These are phyloP conservation scores for Uria aalge DNA, from an alignment of 2,113 vertebrate species.

Conservation along the genomic window DNA sequence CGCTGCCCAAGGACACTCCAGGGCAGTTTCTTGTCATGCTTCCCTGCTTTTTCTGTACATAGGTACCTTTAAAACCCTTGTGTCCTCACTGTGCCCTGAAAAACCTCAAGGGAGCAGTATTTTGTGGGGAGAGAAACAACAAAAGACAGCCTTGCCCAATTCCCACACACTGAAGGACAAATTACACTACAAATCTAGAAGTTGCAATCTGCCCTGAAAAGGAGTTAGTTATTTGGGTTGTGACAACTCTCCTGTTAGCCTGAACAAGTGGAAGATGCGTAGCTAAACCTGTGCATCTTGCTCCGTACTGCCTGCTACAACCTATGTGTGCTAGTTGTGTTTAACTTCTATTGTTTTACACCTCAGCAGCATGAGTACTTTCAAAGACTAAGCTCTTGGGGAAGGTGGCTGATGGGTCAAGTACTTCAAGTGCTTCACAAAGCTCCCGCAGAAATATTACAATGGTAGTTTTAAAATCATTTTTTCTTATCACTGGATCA, in stretches of 20 bases:
- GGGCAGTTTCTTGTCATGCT: background rate
- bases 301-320: background rate
- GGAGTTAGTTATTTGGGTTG: background rate
- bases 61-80: background rate
- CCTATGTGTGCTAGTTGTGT: fast-evolving
- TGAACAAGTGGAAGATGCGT: background rate
- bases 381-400: background rate
- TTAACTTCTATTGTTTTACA: background rate
- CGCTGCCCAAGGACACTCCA: background rate
- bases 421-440: background rate
- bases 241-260: background rate
- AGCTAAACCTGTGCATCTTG: background rate
- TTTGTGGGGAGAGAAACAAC: background rate
- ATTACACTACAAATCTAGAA: background rate
- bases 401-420: background rate
- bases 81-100: background rate
- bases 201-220: background rate
- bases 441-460: background rate
- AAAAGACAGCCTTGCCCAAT: background rate
- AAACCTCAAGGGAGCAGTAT: background rate
- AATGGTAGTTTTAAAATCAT: background rate
- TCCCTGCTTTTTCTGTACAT: background rate
- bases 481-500: background rate
- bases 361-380: background rate
- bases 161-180: background rate